Evolutionary conservation across 2,797 vertebrate species (phyloP).

Genomic region (Petrocephalus schoutedeni): DNA sequence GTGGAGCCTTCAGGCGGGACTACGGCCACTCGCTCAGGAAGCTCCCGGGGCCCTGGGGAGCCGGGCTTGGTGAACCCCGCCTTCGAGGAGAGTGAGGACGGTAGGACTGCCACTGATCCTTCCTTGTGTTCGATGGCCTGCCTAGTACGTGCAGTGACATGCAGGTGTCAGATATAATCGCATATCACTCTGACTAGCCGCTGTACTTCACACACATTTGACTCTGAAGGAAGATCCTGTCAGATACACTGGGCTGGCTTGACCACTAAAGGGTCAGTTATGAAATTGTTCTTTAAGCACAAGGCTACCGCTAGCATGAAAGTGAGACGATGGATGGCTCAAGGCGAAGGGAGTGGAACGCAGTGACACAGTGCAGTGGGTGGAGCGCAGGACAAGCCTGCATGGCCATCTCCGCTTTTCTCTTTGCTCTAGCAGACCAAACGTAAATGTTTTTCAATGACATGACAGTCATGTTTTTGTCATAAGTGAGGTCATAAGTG

Average conservation of each 20-base stretch:
- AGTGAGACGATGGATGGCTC: neutral
- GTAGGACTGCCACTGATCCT: conserved; percentile 49
- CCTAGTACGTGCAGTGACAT: neutral
- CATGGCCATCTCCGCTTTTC: neutral
- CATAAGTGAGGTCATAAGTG: neutral
- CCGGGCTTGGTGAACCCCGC: conserved; percentile 83
- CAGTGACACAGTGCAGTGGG: neutral
- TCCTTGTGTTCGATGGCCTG: neutral
- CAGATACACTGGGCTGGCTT: neutral
- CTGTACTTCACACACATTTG: neutral
- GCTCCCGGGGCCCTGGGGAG: conserved; percentile 63
- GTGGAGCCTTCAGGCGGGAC: conserved; percentile 58
- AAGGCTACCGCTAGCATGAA: neutral
- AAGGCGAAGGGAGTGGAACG: neutral
- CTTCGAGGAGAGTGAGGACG: conserved; percentile 84
- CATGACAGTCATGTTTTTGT: neutral
- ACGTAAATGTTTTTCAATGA: neutral
- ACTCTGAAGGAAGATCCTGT: neutral
- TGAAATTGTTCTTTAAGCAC: neutral
- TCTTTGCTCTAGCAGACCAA: neutral
- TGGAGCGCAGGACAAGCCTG: neutral
- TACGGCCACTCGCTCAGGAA: conserved; percentile 55
- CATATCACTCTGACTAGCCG: neutral
- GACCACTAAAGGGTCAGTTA: neutral
- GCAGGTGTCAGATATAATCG: neutral